Percentiles rank a stretch among this genome's conserved stretches.
phyloP scores from a whole-genome alignment of 2,888 invertebrate species.

The Teinopalpus imperialis region DNA sequence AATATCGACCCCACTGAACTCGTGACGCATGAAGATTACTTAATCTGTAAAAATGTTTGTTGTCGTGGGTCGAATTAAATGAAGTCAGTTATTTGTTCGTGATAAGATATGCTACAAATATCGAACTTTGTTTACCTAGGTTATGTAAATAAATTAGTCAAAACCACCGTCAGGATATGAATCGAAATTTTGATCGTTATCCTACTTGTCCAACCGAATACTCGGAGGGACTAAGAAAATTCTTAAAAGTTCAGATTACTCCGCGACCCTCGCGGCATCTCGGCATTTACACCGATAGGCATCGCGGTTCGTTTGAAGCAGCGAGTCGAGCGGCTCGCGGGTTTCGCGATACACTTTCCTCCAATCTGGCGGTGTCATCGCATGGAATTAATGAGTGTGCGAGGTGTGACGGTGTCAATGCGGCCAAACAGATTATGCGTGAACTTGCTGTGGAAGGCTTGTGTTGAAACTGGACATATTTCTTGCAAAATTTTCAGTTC shows the following conservation, averaged over 20 bases:
- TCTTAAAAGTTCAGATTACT: conserved; percentile 17
- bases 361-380: conserved; percentile 40
- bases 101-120: too few species aligned
- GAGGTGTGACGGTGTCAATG: conserved; percentile 34
- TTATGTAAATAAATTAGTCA: conserved; percentile 6
- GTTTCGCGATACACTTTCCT: conserved; percentile 39
- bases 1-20: too few species aligned
- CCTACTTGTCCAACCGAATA: conserved; percentile 5
- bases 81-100: too few species aligned
- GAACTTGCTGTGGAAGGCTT: conserved; percentile 23
- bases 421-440: conserved; percentile 25
- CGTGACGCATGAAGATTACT: too few species aligned
- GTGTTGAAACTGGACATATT: conserved; percentile 3
- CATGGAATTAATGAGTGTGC: conserved; percentile 37
- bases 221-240: conserved; percentile 8
- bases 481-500: background rate
- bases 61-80: too few species aligned
- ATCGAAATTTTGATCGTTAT: conserved; percentile 25
- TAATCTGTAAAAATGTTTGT: too few species aligned
- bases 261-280: conserved; percentile 38
- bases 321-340: conserved; percentile 22
- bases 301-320: conserved; percentile 42
- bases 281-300: conserved; percentile 37
- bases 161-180: background rate
- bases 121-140: background rate